Evolutionary conservation across 2,113 vertebrate species (phyloP).

Genomic region (Camarhynchus parvulus): DNA sequence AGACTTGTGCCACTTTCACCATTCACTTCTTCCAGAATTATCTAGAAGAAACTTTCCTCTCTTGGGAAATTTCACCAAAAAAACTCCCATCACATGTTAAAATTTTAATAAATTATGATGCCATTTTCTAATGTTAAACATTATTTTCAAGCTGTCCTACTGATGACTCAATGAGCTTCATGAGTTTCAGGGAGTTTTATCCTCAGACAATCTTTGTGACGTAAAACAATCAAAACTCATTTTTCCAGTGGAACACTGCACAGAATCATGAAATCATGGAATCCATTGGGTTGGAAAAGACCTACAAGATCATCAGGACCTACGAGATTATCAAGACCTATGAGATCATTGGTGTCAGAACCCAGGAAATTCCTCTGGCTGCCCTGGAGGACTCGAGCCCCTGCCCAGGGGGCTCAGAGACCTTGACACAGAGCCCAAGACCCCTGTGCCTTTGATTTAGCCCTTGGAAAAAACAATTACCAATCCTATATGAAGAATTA

Average conservation of each 20-base stretch:
- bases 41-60: not conserved
- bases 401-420: too few relatives aligned
- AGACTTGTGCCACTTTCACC: not conserved
- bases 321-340: too few relatives aligned
- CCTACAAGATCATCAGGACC: too few relatives aligned
- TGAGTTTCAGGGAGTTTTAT: not conserved
- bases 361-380: too few relatives aligned
- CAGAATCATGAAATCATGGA: fast-evolving
- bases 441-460: too few relatives aligned
- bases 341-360: too few relatives aligned
- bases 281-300: not conserved
- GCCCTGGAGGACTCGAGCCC: too few relatives aligned
- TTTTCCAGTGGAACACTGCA: not conserved
- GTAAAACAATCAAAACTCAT: not conserved
- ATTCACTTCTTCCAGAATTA: not conserved
- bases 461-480: too few relatives aligned
- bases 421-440: too few relatives aligned
- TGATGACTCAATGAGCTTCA: not conserved
- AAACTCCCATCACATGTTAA: not conserved
- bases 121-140: not conserved
- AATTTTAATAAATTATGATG: not conserved
- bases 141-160: not conserved
- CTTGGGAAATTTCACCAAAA: not conserved
- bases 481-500: too few relatives aligned
- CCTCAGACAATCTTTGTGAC: not conserved